These are phyloP conservation scores for Lomographa bimaculata DNA, from an alignment of 2,888 invertebrate genomes.

Conservation along the genomic window DNA sequence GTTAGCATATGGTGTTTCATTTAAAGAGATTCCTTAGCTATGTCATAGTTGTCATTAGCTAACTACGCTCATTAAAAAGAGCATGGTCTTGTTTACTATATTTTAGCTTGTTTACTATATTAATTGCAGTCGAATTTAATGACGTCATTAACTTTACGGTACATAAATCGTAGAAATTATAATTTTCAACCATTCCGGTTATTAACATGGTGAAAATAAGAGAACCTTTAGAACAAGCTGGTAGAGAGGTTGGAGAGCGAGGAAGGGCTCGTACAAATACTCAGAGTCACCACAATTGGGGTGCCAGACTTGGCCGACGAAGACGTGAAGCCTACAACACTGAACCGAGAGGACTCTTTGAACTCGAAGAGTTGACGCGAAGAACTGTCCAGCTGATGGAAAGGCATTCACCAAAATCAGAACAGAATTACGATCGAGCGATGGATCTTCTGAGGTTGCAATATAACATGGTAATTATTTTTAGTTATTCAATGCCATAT, in stretches of 20 bases:
- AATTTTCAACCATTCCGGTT: too few relatives aligned
- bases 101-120: slow-evolving; percentile 1
- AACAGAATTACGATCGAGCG: slow-evolving; percentile 38
- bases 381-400: slow-evolving; percentile 48
- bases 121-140: slow-evolving; percentile 3
- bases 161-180: too few relatives aligned
- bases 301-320: slow-evolving; percentile 36
- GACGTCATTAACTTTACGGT: slow-evolving; percentile 1
- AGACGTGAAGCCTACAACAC: slow-evolving; percentile 25
- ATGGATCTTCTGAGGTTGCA: slow-evolving; percentile 56
- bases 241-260: slow-evolving; percentile 23
- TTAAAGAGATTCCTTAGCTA: too few relatives aligned
- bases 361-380: slow-evolving; percentile 46
- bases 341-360: slow-evolving; percentile 45
- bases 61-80: too few relatives aligned
- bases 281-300: slow-evolving; percentile 45
- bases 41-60: too few relatives aligned
- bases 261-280: slow-evolving; percentile 30
- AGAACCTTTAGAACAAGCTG: slow-evolving; percentile 32
- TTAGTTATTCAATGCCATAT: too few relatives aligned
- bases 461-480: slow-evolving; percentile 51
- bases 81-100: too few relatives aligned
- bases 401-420: slow-evolving; percentile 39
- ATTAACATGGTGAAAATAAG: slow-evolving; percentile 53
- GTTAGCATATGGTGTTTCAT: slow-evolving; percentile 1